Conservation (phyloP, 2,113 vertebrate species). For the Ceratotherium simum region DNA sequence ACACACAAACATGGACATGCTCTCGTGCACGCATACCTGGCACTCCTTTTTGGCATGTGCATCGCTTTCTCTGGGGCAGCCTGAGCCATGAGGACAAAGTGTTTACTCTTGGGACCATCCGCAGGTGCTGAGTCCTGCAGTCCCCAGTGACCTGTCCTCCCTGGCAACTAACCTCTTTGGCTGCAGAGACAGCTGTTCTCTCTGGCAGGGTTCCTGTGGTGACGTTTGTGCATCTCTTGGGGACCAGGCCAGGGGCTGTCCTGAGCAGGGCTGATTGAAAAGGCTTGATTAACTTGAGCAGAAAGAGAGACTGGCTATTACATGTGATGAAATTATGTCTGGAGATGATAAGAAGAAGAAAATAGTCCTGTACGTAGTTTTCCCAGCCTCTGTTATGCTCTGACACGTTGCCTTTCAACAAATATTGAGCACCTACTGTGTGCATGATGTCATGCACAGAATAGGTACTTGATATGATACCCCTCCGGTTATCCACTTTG, state of each 20-base stretch:
- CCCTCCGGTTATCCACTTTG: slow-evolving; percentile 3
- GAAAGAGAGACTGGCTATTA: slow-evolving; percentile 28
- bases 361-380: not conserved
- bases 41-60: not conserved
- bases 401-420: not conserved
- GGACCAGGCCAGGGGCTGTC: slow-evolving; percentile 59
- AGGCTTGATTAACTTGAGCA: slow-evolving; percentile 42
- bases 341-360: not conserved
- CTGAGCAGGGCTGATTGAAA: slow-evolving; percentile 52
- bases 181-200: slow-evolving; percentile 70
- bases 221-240: slow-evolving; percentile 63
- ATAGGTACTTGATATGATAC: not conserved
- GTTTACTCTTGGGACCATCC: slow-evolving; percentile 41
- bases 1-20: not conserved
- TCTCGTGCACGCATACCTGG: not conserved
- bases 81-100: not conserved
- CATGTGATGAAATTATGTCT: not conserved
- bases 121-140: slow-evolving; percentile 47
- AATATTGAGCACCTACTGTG: not conserved
- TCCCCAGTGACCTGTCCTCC: slow-evolving; percentile 55
- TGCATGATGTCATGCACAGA: not conserved
- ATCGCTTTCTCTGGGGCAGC: slow-evolving; percentile 40
- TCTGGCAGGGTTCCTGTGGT: slow-evolving; percentile 72
- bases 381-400: not conserved
- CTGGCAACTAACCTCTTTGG: slow-evolving; percentile 71